These are phyloP conservation scores for Daphoenositta chrysoptera DNA, from an alignment of 2,113 vertebrate genomes.

Conservation along the genomic window DNA sequence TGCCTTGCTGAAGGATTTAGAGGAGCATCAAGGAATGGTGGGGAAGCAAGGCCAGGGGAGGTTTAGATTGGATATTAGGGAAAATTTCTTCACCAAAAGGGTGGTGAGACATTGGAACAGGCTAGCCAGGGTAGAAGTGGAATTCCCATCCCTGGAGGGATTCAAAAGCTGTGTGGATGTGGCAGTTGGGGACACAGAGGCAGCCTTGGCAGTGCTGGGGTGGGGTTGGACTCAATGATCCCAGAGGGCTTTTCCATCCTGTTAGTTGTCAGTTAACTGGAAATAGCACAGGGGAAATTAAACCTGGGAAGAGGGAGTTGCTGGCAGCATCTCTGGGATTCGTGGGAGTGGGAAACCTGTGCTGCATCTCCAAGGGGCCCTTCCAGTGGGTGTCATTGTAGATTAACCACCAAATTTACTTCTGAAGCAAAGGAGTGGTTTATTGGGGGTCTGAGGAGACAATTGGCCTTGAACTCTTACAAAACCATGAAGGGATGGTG, in stretches of 20 bases:
- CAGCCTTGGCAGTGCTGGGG: neutral
- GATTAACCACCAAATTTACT: neutral
- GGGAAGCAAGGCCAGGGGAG: neutral
- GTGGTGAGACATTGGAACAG: neutral
- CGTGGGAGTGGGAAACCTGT: neutral
- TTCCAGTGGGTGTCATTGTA: neutral
- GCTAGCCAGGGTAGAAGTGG: neutral
- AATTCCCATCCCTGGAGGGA: neutral
- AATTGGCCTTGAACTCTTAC: neutral
- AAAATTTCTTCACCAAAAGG: neutral
- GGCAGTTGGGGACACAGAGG: neutral
- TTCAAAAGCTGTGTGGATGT: neutral
- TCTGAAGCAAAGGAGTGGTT: fast-evolving
- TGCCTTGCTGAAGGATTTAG: neutral
- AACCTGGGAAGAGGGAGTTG: neutral
- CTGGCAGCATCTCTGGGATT: neutral
- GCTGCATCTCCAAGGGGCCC: neutral
- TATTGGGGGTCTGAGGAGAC: neutral
- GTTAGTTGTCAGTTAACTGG: neutral
- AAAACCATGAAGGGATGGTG: neutral
- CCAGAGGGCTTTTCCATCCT: neutral
- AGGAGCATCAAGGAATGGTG: neutral
- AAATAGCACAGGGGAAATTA: neutral
- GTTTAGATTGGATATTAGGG: neutral
- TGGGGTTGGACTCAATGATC: neutral